phyloP scores from a whole-genome alignment of 2,888 invertebrate species.

The Orchesellides sinensis region DNA sequence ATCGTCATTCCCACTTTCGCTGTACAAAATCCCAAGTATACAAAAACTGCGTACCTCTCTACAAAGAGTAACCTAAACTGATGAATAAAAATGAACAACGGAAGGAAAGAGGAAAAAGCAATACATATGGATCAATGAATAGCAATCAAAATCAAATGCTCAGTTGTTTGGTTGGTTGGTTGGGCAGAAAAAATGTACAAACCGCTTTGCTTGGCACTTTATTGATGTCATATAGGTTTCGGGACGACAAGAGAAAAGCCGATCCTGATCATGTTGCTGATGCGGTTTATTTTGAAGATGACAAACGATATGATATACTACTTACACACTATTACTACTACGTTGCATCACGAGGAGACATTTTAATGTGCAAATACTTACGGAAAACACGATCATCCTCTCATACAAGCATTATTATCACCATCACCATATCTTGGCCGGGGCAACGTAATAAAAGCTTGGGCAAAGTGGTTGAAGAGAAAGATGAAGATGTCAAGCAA shows the following conservation, averaged over 20 bases:
- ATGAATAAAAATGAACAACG: slow-evolving; percentile 28
- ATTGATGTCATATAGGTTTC: slow-evolving; percentile 3
- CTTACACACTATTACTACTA: not conserved
- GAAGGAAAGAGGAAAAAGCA: not conserved
- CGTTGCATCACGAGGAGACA: not conserved
- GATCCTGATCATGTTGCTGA: not conserved
- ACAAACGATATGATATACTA: slow-evolving; percentile 8
- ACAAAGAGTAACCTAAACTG: not conserved
- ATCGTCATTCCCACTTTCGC: no score
- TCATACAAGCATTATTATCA: no score
- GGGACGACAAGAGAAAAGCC: not conserved
- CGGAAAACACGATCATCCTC: not conserved
- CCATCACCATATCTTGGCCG: not conserved
- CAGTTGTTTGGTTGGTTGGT: slow-evolving; percentile 22
- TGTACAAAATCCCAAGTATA: no score
- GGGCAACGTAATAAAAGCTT: slow-evolving; percentile 26
- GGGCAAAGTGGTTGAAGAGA: not conserved
- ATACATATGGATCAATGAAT: slow-evolving; percentile 18
- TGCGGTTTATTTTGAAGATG: slow-evolving; percentile 1
- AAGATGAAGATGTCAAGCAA: not conserved
- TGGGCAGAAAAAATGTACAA: slow-evolving; percentile 26
- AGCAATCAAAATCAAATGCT: slow-evolving; percentile 44
- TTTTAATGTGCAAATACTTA: slow-evolving; percentile 8
- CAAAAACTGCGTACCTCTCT: no score
- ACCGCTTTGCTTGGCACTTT: slow-evolving; percentile 24